A percentile compares a stretch with the other conserved stretches of the same genome.
Conservation (phyloP, 2,113 vertebrate genomes). For the Pipra filicauda region DNA sequence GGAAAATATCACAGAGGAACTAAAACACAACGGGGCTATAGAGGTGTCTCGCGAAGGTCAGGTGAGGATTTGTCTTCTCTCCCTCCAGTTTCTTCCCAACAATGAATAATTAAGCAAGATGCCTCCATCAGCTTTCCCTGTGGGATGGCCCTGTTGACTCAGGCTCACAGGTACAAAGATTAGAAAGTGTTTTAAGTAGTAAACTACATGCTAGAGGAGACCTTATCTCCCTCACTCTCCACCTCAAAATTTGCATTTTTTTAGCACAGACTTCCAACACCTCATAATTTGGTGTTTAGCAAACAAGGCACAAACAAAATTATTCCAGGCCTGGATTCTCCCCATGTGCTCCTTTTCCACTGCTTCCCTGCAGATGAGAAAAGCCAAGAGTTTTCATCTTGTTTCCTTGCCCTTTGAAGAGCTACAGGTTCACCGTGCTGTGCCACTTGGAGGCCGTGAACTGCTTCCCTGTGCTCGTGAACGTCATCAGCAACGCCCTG, state of each 20-base stretch:
- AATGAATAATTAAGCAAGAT: not conserved
- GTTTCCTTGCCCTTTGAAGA: slow-evolving; percentile 62
- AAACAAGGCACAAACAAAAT: not conserved
- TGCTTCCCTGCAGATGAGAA: not conserved
- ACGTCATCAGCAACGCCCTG: slow-evolving; percentile 84
- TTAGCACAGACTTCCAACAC: not conserved
- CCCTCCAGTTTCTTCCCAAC: not conserved
- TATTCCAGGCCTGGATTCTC: not conserved
- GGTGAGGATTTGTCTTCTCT: slow-evolving; percentile 62
- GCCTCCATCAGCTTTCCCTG: not conserved
- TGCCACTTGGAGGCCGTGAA: slow-evolving; percentile 83
- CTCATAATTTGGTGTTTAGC: not conserved
- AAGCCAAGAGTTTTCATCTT: not conserved
- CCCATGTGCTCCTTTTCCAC: not conserved
- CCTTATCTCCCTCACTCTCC: not conserved
- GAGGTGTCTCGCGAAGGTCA: slow-evolving; percentile 78
- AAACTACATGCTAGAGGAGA: not conserved
- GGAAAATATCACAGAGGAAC: slow-evolving; percentile 75
- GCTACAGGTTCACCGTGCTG: slow-evolving; percentile 77
- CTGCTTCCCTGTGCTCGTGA: slow-evolving; percentile 84
- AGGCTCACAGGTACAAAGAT: not conserved
- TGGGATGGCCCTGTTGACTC: no score
- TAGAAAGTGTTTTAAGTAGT: not conserved
- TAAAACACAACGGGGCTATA: slow-evolving; percentile 87
- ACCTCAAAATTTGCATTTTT: not conserved